Conservation (phyloP, 2,113 vertebrate species). For the Diadophis punctatus region DNA sequence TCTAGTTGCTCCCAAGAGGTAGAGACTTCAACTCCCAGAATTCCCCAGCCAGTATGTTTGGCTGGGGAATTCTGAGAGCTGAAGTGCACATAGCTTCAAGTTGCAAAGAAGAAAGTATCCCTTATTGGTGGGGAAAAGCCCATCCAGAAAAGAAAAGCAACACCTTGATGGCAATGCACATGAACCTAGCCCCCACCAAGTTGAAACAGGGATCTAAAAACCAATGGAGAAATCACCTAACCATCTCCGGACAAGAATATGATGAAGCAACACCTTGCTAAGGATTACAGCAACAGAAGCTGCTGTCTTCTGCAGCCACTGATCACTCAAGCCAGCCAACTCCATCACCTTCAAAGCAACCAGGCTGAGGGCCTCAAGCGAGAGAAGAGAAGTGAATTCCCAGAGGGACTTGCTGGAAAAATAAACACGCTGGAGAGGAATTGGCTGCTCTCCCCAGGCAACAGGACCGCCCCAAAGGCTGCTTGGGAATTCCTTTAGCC, state of each 20-base stretch:
- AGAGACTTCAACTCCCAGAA: no score
- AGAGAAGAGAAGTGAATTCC: neutral
- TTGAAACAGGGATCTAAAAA: neutral
- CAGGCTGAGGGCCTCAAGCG: neutral
- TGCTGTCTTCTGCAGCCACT: neutral
- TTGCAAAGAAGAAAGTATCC: no score
- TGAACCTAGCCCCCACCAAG: no score
- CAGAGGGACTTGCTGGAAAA: neutral
- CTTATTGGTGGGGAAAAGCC: neutral
- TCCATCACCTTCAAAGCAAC: neutral
- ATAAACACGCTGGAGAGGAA: neutral
- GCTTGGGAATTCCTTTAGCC: neutral
- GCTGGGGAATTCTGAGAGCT: neutral
- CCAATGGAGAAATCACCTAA: neutral
- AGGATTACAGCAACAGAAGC: neutral
- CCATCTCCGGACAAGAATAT: neutral
- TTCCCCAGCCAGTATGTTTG: no score
- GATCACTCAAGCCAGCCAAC: neutral
- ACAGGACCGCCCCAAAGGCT: neutral
- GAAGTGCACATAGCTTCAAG: no score
- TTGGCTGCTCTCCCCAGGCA: neutral
- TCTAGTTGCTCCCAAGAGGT: no score
- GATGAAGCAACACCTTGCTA: neutral
- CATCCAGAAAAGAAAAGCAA: neutral
- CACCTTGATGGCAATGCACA: neutral